phyloP scores from a whole-genome alignment of 2,888 invertebrate genomes.

The Muscina levida region DNA sequence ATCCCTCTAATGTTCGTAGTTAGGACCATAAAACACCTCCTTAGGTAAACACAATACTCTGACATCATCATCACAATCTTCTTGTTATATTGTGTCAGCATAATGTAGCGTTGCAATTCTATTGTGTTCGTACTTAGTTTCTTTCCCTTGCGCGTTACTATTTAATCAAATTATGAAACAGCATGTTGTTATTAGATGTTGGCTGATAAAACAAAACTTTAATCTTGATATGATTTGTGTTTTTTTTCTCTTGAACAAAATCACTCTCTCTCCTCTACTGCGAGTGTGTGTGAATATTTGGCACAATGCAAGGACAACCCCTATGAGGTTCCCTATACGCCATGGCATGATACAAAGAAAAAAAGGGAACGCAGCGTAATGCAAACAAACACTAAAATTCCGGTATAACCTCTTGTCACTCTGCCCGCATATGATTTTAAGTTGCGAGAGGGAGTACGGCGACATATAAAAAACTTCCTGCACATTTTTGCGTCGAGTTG shows the following conservation, averaged over 20 bases:
- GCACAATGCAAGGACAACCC: constrained; percentile 34
- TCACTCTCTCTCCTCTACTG: neutral
- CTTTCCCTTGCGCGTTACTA: neutral
- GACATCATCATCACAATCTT: no score
- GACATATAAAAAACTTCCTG: constrained; percentile 37
- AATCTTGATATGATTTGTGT: constrained; percentile 32
- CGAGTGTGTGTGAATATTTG: constrained; percentile 27
- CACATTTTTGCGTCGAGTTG: constrained; percentile 5
- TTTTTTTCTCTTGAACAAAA: neutral
- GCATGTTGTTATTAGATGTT: constrained; percentile 10
- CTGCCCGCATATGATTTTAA: constrained; percentile 50
- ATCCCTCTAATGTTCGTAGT: no score
- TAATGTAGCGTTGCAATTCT: neutral
- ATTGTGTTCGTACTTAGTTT: neutral
- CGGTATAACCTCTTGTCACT: constrained; percentile 39
- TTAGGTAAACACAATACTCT: no score
- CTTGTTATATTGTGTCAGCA: neutral
- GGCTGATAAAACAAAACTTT: constrained; percentile 29
- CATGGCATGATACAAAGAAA: neutral
- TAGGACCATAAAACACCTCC: no score
- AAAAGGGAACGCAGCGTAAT: constrained; percentile 12
- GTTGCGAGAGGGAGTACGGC: neutral
- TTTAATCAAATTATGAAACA: constrained; percentile 35
- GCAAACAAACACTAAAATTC: constrained; percentile 32
- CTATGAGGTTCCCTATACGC: constrained; percentile 14